A percentile compares a stretch with the other conserved stretches of the same genome.
These are phyloP conservation scores for Nothocercus nigrocapillus DNA, from an alignment of 2,113 vertebrate genomes.

Conservation along the genomic window DNA sequence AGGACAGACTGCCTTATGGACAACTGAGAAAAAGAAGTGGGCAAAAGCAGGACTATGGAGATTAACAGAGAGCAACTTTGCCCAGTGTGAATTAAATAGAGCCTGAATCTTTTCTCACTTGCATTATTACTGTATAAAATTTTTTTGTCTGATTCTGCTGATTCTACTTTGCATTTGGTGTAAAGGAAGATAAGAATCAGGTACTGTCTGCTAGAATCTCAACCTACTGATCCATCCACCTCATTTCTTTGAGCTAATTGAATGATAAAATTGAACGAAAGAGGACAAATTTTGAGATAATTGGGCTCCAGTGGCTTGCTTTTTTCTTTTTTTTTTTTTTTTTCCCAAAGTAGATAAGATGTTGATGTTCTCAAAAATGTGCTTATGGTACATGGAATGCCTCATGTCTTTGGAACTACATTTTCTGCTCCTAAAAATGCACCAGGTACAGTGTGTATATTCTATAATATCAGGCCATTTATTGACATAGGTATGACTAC, in stretches of 20 bases:
- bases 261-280: constrained; percentile 41
- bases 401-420: not conserved
- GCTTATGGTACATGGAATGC: constrained; percentile 11
- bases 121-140: not conserved
- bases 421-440: not conserved
- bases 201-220: not conserved
- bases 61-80: not conserved
- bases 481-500: not conserved
- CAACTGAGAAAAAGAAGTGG: not conserved
- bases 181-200: not conserved
- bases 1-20: not conserved
- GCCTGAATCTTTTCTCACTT: not conserved
- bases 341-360: not conserved
- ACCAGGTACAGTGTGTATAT: not conserved
- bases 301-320: constrained; percentile 47
- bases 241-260: constrained; percentile 10
- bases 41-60: not conserved
- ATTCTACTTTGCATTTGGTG: not conserved
- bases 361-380: constrained; percentile 45
- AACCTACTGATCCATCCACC: not conserved
- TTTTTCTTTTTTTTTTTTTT: not conserved
- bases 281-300: constrained; percentile 56
- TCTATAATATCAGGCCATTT: not conserved
- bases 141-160: not conserved
- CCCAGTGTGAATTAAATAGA: not conserved